Base-by-base conservation (phyloP, 2,113 vertebrate species). In the Callithrix jacchus region DNA sequence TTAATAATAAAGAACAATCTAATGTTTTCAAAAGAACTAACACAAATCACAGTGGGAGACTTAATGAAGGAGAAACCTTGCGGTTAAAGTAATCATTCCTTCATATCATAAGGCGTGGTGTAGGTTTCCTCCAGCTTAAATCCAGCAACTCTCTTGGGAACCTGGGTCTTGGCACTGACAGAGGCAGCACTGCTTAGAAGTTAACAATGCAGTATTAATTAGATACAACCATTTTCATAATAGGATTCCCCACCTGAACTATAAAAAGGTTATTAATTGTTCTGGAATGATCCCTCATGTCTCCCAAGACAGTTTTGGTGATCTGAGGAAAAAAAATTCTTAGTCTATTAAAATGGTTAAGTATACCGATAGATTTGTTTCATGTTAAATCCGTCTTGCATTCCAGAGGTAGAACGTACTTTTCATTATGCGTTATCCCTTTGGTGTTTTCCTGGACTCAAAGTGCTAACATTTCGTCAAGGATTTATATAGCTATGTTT, bases 301-400 rank as follows among this genome's bases (percentile, higher is more conserved):
- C 79, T 91, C 77, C 42, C 21, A 85, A 52, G 47, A 77, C 12
- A 74, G 40, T 32, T 54, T 21, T 2, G 7, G 80, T 54, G 56
- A 93, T 66, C 64, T 93, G 37, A 96, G 61, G 47, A 54, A 95
- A 30, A 30, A 64, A 97, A 83, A 25, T 11, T 82, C 71, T 93
- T 70, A 89, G 42, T 89, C 68, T 70, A 52, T 68, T 86, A 87
- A 96, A 86, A 84, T 27, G 7, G 61, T 58, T n/a, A 86, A 70
- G 79, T 52, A 61, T 1, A 81, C 40, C 70, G 58, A 92, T 47
- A 52, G n/a, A 89, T 92, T 91, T 81, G 73, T 82, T 76, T 61
- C 85, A 93, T 42, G n/a, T 74, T 66, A 90, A 88, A 89, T 94
- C 54, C 83, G 52, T 73, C 42, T 87, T 76, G 21, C 23, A 61